Base-by-base conservation (phyloP, 1,140 invertebrate genomes). In the Laodelphax striatellus region DNA sequence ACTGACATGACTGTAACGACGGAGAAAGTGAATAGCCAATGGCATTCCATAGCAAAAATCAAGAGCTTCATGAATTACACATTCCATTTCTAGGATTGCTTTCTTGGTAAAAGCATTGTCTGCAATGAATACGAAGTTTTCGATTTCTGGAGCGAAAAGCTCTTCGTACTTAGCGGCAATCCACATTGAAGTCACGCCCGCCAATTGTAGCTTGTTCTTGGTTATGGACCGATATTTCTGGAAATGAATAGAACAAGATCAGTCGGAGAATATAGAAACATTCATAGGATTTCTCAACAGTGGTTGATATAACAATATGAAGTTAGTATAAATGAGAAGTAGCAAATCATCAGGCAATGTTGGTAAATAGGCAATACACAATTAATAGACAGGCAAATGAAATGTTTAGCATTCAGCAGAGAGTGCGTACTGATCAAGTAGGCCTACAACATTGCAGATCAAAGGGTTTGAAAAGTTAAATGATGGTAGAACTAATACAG, bases 151-250 rank as follows among this genome's bases (percentile, higher is more conserved):
- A 5, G 87, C 80, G 67, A 88, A 92, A 69, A 96, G 90, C 77
- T 98, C 96, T 76, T 98, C 95, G 69, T 94, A 98, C 73, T 98
- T 98, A 65, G 86, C 85, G 11, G 95, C 93, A 60, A 98, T 84
- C 65, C 94, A 87, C 81, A 98, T 84, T 0, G 91, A 85, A 2
- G 93, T 86, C 0, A 94, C 85, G 0, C 95, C 96, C 42, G 97
- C 90, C 46, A 98, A 75, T 72, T 98, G 95, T 38, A 98, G 75
- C 61, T 84, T 80, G 64, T 80, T 82, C 63, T 82, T 77, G 63
- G 81, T 74, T n/a, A 64, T 46, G 14, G 28, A n/a, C 13, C 38
- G 38, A 14, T 46, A 21, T 62, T 54, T 46, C 57, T 64, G 19
- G 8, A 63, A 67, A 68, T 1, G 4, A 28, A 28, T 4, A 28